Base-by-base conservation (phyloP, 1,140 invertebrate genomes). In the Heliconius congener region DNA sequence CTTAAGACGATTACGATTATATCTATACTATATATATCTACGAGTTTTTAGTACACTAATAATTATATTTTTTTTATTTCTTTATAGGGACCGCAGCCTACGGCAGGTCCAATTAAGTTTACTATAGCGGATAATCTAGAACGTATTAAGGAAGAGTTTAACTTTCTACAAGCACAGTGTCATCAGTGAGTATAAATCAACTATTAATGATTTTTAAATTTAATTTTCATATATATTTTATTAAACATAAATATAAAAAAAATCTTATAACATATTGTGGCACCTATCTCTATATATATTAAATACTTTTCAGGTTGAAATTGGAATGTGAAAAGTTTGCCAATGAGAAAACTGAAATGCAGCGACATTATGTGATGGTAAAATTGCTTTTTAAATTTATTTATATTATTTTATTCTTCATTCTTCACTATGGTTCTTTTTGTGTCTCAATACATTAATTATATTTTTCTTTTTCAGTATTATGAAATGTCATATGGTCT, bases 401-500 rank as follows among this genome's bases (percentile, higher is more conserved):
- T 57, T 6, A 16, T 52, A 18, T 4, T 52, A 52, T 52, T 52
- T 52, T 19, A 18, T 52, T 18, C 5, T 18, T 18, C 18, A 18
- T 71, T 71, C 23, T 23, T 23, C 23, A 39, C 19, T 23, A 23
- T 23, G 23, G 8, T 1, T n/a, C 16, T 71, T 71, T 71, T 16
- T 11, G 2, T 37, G 34, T 71, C 2, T 34, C 6, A 76, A 77
- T 57, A 18, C n/a, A 71, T 76, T 57, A 79, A 75, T 80, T 18
- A 74, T 30, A 55, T 90, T 95, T 86, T 95, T 19, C 78, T 23
- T 91, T 98, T 98, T 82, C 97, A 99, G 99, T 99, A 99, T 96
- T 99, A 99, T 96, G 99, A 99, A 96, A 99, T 99, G 98, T 99
- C 99, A 46, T 99, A 99, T 95, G 99, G 99, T 83, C 96, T 99